phyloP scores from a whole-genome alignment of 2,797 vertebrate genomes.

The Leptatherina wallacei region DNA sequence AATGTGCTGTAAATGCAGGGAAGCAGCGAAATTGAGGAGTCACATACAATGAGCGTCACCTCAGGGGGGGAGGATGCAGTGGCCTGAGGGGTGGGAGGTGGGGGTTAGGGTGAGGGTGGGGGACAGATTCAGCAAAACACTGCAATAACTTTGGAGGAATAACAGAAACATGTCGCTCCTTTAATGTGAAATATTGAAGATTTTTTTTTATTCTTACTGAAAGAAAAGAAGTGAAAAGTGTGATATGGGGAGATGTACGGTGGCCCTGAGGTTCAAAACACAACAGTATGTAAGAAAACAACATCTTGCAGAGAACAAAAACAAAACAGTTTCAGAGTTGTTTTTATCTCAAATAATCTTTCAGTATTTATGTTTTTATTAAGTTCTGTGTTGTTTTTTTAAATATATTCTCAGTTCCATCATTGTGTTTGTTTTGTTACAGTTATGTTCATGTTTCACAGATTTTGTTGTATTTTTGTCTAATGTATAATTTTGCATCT shows the following conservation, averaged over 20 bases:
- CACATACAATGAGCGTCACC: slow-evolving; percentile 84
- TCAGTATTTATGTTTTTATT: too few relatives aligned
- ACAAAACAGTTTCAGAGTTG: too few relatives aligned
- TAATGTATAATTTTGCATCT: neutral
- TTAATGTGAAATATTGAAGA: neutral
- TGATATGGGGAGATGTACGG: neutral
- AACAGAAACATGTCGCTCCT: slow-evolving; percentile 1
- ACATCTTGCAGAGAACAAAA: neutral
- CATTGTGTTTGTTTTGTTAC: neutral
- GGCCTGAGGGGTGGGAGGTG: slow-evolving; percentile 38
- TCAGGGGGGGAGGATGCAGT: slow-evolving; percentile 46
- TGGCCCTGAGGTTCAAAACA: neutral
- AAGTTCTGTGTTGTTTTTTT: too few relatives aligned
- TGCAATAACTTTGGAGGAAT: slow-evolving; percentile 52
- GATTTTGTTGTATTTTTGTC: neutral
- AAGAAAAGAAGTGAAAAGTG: neutral
- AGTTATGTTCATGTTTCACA: neutral
- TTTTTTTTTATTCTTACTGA: neutral
- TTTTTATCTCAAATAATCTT: too few relatives aligned
- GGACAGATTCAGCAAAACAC: slow-evolving; percentile 48
- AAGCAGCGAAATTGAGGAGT: slow-evolving; percentile 85
- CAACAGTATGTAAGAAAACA: neutral
- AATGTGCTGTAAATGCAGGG: slow-evolving; percentile 83
- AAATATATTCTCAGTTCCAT: neutral
- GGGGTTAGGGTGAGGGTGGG: slow-evolving; percentile 8